Evolutionary conservation across 2,113 vertebrate genomes (phyloP).

Genomic region (Taurulus bubalis): DNA sequence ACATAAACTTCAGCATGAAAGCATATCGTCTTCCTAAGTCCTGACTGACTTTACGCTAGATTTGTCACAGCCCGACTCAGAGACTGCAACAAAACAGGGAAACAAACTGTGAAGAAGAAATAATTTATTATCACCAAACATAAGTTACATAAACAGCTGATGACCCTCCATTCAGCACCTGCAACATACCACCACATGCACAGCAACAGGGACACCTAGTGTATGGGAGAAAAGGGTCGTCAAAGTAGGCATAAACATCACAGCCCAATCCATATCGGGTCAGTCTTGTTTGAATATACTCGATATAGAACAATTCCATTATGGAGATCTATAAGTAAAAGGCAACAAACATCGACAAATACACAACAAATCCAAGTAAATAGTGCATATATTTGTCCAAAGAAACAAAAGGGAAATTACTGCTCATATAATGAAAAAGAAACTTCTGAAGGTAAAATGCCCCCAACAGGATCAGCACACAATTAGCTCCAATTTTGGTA

Average conservation of each 20-base stretch:
- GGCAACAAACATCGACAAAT: neutral
- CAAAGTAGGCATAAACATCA: neutral
- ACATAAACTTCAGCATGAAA: neutral
- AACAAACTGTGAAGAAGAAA: too few relatives aligned
- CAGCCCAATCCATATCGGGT: neutral
- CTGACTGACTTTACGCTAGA: neutral
- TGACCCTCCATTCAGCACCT: too few relatives aligned
- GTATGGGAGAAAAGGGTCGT: too few relatives aligned
- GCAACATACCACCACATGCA: too few relatives aligned
- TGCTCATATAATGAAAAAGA: conserved; percentile 21
- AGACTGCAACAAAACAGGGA: too few relatives aligned
- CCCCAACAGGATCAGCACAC: conserved; percentile 19
- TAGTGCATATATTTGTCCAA: conserved; percentile 9
- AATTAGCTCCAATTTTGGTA: conserved; percentile 34
- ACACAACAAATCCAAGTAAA: neutral
- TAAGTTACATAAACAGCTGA: too few relatives aligned
- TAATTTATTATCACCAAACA: too few relatives aligned
- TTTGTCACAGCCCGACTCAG: too few relatives aligned
- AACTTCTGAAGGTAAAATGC: conserved; percentile 37
- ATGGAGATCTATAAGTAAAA: neutral
- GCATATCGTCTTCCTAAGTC: neutral
- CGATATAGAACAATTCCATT: neutral
- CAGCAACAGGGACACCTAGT: too few relatives aligned
- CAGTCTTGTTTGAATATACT: conserved; percentile 2
- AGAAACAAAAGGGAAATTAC: neutral